Evolutionary conservation across 1,140 invertebrate genomes (phyloP), one percentile per base, ranked within the genome.

Genomic region (Aphis craccivora): DNA sequence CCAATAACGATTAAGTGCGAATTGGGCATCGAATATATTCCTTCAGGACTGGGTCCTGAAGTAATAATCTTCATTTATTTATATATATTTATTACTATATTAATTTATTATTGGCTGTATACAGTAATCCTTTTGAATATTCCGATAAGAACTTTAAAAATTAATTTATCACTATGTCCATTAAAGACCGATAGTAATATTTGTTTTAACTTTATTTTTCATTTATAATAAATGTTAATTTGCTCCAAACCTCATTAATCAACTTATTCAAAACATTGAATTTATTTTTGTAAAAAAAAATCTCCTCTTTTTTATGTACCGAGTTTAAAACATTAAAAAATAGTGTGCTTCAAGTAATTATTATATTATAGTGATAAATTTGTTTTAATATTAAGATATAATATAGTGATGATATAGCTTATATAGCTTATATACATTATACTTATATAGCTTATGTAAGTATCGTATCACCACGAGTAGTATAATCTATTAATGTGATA

Each of bases 191-290:
- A 87, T 87, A 45, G 25, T 45, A 87, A 48, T 87, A 87, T 35
- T 87, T 51, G 48, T 87, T 87, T 87, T 22, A 87, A 87, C n/a
- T 87, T 87, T 87, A 87, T 87, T 87, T 87, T 87, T 87, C 43
- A 35, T 87, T 48, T 87, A 48, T 87, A 87, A 87, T 87, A n/a
- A 87, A 87, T 87, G 86, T 87, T 87, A 87, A 87, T 87, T 87
- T 87, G 14, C 45, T 48, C 18, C 6, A 2, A n/a, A 87, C n/a
- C 86, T 87, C 86, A 87, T 87, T 87, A 87, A 87, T 87, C 86
- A 87, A 87, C 86, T 48, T n/a, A n/a, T n/a, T 87, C 86, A 87
- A 87, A 87, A 87, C 18, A 87, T 87, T 87, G 86, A 87, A 87
- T 87, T 87, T 14, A 87, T 48, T 87, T 87, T 87, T 51, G 43